Evolutionary conservation across 2,888 invertebrate genomes (phyloP).

Genomic region (Philonicus albiceps): DNA sequence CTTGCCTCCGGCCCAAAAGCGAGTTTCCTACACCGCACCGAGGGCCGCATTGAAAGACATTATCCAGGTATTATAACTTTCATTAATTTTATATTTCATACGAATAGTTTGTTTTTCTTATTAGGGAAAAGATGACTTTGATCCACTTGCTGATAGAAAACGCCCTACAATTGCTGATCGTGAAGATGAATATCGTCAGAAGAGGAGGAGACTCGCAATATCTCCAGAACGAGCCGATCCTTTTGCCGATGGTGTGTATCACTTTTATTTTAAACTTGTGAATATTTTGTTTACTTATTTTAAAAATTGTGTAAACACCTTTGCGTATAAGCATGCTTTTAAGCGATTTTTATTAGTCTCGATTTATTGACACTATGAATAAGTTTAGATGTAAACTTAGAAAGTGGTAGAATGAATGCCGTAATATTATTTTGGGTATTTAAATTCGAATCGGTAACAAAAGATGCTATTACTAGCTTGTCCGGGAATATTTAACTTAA

Average conservation of each 20-base stretch:
- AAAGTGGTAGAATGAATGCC: neutral
- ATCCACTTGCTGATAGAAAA: constrained; percentile 92
- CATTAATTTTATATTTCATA: neutral
- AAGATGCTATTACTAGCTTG: no score
- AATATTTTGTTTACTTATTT: neutral
- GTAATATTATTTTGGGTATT: neutral
- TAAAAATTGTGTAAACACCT: neutral
- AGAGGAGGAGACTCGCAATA: constrained; percentile 87
- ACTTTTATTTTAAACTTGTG: neutral
- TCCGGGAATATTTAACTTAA: no score
- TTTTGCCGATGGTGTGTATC: constrained; percentile 91
- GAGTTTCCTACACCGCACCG: constrained; percentile 84
- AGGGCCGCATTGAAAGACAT: constrained; percentile 89
- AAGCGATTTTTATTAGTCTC: neutral
- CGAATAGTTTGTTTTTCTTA: neutral
- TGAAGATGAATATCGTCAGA: constrained; percentile 95
- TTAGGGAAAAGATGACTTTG: constrained; percentile 89
- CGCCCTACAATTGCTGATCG: constrained; percentile 93
- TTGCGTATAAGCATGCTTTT: neutral
- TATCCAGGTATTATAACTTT: constrained; percentile 71
- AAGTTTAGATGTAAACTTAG: neutral
- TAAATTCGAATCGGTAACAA: no score
- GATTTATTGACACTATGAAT: neutral
- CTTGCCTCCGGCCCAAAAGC: constrained; percentile 76
- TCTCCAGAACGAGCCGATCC: constrained; percentile 97